Evolutionary conservation across 2,888 invertebrate species (phyloP).

Genomic region (Prenolepis imparis): DNA sequence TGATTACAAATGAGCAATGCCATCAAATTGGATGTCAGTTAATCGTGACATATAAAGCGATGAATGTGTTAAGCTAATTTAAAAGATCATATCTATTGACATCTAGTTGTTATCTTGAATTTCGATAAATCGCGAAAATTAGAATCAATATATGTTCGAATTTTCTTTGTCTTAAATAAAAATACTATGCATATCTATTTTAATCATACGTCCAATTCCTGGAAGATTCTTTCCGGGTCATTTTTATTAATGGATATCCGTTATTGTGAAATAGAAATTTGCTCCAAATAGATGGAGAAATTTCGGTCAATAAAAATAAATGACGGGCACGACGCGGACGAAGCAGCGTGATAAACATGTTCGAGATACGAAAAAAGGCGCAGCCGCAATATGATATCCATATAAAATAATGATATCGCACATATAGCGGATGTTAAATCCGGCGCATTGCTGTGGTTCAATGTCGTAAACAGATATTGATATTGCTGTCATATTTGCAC

Average conservation of each 20-base stretch:
- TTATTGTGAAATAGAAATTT: slow-evolving; percentile 43
- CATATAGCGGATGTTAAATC: slow-evolving; percentile 61
- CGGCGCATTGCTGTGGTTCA: slow-evolving; percentile 63
- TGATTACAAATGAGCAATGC: neutral
- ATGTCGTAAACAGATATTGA: slow-evolving; percentile 77
- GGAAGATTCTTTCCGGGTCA: slow-evolving; percentile 21
- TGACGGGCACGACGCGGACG: slow-evolving; percentile 37
- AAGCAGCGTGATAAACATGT: slow-evolving; percentile 63
- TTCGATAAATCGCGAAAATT: neutral
- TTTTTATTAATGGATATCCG: slow-evolving; percentile 41
- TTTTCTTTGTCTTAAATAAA: neutral
- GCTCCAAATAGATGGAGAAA: slow-evolving; percentile 31
- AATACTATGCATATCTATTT: slow-evolving; percentile 2
- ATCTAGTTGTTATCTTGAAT: neutral
- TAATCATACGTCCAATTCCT: slow-evolving; percentile 13
- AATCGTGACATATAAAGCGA: neutral
- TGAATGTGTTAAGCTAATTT: neutral
- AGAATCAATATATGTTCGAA: neutral
- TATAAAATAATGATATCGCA: slow-evolving; percentile 69
- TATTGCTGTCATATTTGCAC: slow-evolving; percentile 73
- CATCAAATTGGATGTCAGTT: neutral
- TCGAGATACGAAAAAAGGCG: slow-evolving; percentile 65
- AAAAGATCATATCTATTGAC: neutral
- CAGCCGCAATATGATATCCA: slow-evolving; percentile 56
- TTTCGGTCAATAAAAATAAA: slow-evolving; percentile 44